Evolutionary conservation across 1,140 invertebrate species (phyloP), one percentile per base, ranked within the genome.

Genomic region (Maconellicoccus hirsutus): DNA sequence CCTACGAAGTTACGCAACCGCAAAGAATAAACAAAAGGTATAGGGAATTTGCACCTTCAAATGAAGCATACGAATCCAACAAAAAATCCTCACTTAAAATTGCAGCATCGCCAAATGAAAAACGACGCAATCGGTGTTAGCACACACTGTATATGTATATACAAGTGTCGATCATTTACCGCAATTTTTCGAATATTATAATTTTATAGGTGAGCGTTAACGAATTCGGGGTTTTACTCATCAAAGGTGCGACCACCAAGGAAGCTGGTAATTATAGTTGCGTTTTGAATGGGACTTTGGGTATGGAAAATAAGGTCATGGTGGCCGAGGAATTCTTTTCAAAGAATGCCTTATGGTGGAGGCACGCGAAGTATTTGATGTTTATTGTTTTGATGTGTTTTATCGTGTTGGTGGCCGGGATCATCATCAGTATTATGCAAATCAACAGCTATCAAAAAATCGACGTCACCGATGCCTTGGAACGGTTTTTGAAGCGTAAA

Each of bases 201-300:
- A 61, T 16, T 23, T 66, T 19, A 59, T 66, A 66, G 61, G 61
- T 66, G 8, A 66, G 61, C 61, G 25, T 66, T 2, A 66, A 66
- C 61, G 61, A 66, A 66, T 66, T 66, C 7, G 21, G 3, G 14
- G 25, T 66, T 23, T 19, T 66, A 26, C 16, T 8, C 22, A 23
- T 66, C 10, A 22, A 25, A 10, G 61, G 19, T 8, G 61, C 25
- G 6, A 66, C 3, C 16, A 23, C 8, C 10, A 26, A 66, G 8
- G 61, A 66, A 66, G 25, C 14, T 25, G 61, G 61, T 16, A 66
- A 66, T 25, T 66, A 25, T 26, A 23, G 14, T 12, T 66, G 61
- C 16, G 22, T 16, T 25, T 22, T 66, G 25, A 22, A 66, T 25
- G 22, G 25, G 2, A 12, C 1, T 23, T 25, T 66, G 22, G 25